Base-by-base conservation (phyloP, 1,140 invertebrate genomes). In the Tetramorium simillimum region DNA sequence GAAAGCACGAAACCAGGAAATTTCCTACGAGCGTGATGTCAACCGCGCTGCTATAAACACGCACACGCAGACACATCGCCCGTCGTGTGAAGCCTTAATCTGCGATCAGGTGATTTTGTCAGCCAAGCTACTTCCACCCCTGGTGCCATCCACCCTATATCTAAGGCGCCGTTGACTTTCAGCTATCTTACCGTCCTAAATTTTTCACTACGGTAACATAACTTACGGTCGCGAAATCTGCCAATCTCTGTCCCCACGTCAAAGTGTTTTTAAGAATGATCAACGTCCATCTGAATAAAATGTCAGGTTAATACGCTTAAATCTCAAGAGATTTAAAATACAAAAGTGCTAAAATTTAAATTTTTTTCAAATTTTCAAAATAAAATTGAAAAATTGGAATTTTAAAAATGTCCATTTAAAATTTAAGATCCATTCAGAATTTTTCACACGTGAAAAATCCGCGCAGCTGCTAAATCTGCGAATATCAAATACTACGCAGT, bases 11-110 rank as follows among this genome's bases (percentile, higher is more conserved):
- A 85, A 60, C 65, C 37, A 75, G 86, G 80, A 91, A 89, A 85
- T 92, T 90, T 88, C 77, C 86, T 72, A 87, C 86, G 86, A 90
- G 67, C 81, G 63, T 24, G 82, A 60, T 62, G 40, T 63, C 46
- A 69, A 37, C 10, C 46, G 58, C 56, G 67, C 62, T 28, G 51
- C 10, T 21, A 84, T 51, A 40, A 70, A 80, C 78, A 69, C 73
- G n/a, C 33, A 69, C 51, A 46, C 33, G 28, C 65, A 63, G 33
- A 18, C 33, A 28, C 51, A 46, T 70, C 12, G 21, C 18, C 37
- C 63, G 18, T 58, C 49, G 60, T 24, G 58, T 40, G 37, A n/a
- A 60, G 58, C 70, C 81, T 62, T 78, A 75, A 78, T 85, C 82
- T 65, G 24, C 28, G 73, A 78, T 78, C 58, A 51, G 75, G 60